Base-by-base conservation (phyloP, 1,140 invertebrate species). In the Oncopodura yosiiana region DNA sequence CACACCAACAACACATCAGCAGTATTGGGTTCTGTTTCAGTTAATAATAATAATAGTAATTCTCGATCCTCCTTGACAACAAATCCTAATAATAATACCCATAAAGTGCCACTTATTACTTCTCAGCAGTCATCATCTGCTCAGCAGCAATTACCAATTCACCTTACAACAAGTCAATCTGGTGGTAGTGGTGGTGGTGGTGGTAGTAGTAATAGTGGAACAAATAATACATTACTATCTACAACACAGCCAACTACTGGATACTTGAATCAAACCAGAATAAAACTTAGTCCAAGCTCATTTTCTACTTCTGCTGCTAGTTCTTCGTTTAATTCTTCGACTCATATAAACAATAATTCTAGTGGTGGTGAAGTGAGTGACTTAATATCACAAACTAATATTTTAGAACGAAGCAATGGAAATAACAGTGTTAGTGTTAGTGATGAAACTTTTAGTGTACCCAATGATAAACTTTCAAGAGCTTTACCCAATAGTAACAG, bases 131-230 rank as follows among this genome's bases (percentile, higher is more conserved):
- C n/a, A n/a, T n/a, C n/a, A n/a, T n/a, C n/a, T n/a, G n/a, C 19
- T 37, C 39, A 49, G 30, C 23, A 48, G 9, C 21, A 6, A 6
- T 34, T 16, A 18, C 5, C 8, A n/a, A n/a, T n/a, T n/a, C n/a
- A n/a, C n/a, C n/a, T n/a, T n/a, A n/a, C n/a, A n/a, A 11, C 21
- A 41, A 49, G 34, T 30, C 53, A 37, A 30, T 30, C 45, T 29
- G 43, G 45, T 26, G 42, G 21, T 68, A 49, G 59, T 27, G 18
- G 3, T 12, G n/a, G n/a, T n/a, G n/a, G n/a, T n/a, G n/a, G n/a
- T n/a, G n/a, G n/a, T n/a, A n/a, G n/a, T n/a, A n/a, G n/a, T n/a
- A n/a, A n/a, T n/a, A n/a, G n/a, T n/a, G n/a, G n/a, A n/a, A n/a
- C n/a, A n/a, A n/a, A n/a, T n/a, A n/a, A n/a, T n/a, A n/a, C n/a